These are phyloP conservation scores for Ceratosolen solmsi DNA, from an alignment of 1,140 invertebrate genomes.

Conservation along the genomic window DNA sequence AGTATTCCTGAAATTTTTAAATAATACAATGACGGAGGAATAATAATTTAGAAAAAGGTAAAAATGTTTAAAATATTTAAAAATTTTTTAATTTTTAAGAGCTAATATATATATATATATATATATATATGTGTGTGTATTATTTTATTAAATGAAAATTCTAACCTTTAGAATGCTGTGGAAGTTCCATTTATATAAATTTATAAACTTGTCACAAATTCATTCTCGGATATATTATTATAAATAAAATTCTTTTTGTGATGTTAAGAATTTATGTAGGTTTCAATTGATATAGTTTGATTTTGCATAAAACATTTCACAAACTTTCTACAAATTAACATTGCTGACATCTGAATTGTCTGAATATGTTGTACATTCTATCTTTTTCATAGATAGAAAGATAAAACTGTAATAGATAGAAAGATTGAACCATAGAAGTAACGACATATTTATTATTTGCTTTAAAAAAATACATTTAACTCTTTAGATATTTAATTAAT, in stretches of 20 bases:
- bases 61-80: no score
- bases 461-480: no score
- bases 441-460: neutral
- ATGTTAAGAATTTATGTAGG: neutral
- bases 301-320: neutral
- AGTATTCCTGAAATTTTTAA: no score
- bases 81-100: no score
- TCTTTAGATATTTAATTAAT: no score
- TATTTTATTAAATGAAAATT: neutral
- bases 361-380: neutral
- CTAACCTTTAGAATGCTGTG: constrained; percentile 15
- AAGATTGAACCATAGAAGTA: neutral
- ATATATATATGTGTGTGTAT: no score
- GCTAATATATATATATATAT: no score
- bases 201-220: neutral
- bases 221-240: neutral
- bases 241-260: neutral
- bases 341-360: neutral
- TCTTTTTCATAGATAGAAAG: constrained; percentile 1
- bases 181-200: neutral
- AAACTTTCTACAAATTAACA: neutral
- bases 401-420: neutral
- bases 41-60: no score
- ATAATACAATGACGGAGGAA: no score
- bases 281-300: neutral